These are phyloP conservation scores for Ectemnius lituratus DNA, from an alignment of 2,888 invertebrate species.

Conservation along the genomic window DNA sequence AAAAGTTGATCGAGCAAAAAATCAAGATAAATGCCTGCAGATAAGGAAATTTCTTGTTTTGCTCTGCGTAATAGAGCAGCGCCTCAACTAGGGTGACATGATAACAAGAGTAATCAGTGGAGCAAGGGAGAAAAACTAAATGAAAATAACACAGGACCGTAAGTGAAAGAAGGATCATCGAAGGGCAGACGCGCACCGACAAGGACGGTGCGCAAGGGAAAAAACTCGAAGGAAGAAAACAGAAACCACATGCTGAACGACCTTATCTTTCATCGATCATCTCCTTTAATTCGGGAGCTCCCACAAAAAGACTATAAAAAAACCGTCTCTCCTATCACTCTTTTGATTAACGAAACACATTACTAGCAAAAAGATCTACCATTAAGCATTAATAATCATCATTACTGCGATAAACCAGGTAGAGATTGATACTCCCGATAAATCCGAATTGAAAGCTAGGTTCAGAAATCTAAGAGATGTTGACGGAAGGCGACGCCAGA, in stretches of 20 bases:
- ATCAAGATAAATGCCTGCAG: constrained; percentile 17
- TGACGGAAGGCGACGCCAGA: neutral
- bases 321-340: neutral
- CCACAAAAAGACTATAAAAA: neutral
- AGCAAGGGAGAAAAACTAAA: constrained; percentile 24
- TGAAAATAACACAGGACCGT: constrained; percentile 2
- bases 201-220: neutral
- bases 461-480: too few relatives aligned
- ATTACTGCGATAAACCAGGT: neutral
- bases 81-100: constrained; percentile 32
- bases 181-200: neutral
- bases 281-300: constrained; percentile 14
- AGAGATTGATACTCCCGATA: neutral
- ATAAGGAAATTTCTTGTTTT: constrained; percentile 30
- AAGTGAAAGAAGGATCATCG: constrained; percentile 7
- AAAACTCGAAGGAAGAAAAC: neutral
- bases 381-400: neutral
- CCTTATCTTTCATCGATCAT: constrained; percentile 1
- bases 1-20: constrained; percentile 30
- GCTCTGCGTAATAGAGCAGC: constrained; percentile 29
- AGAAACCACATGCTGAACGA: neutral
- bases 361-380: neutral
- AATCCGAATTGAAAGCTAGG: neutral
- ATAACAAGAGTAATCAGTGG: constrained; percentile 23
- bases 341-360: neutral